Evolutionary conservation across 1,140 invertebrate genomes (phyloP), one percentile per base, ranked within the genome.

Genomic region (Geopemphigus sp.): DNA sequence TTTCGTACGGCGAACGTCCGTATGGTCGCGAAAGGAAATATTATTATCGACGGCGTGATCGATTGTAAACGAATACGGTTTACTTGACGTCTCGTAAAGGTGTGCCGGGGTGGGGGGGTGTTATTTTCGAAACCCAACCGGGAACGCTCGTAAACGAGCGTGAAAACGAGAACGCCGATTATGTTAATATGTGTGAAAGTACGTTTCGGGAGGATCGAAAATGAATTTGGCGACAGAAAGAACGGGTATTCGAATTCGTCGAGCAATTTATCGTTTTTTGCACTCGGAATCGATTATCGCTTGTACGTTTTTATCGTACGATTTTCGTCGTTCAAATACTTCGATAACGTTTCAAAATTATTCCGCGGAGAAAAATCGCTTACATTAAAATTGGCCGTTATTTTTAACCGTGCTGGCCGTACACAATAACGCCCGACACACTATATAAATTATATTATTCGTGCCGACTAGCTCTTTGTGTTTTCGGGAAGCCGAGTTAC

Each of bases 191-290:
- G n/a, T n/a, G n/a, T n/a, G n/a, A n/a, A 39, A 5, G 1, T 26
- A 53, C 11, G 19, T 53, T 70, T 53, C 26, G 0, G 8, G 53
- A 29, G 17, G 24, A 26, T 53, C 19, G 0, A 70, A 53, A 70
- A 53, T 70, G 15, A 11, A 10, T 26, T 19, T 29, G 22, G n/a
- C 12, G 45, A 32, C 12, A 63, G 5, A 22, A 70, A 70, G 47
- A 68, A 50, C 4, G 45, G 26, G 8, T 70, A 50, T 53, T 70
- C n/a, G n/a, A 70, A 70, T 70, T 50, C 53, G 22, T n/a, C 15
- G 8, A 17, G 17, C 0, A 0, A 26, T n/a, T 5, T 45, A 26
- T 26, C 26, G 47, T 50, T 68, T 12, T 64, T n/a, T 64, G 32
- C 32, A 2, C 61, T 64, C 10, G 0, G 19, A 8, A n/a, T n/a